Percentiles rank a stretch among this genome's conserved stretches.
These are phyloP conservation scores for Antheraea pernyi DNA, from an alignment of 1,140 invertebrate species.

Conservation along the genomic window DNA sequence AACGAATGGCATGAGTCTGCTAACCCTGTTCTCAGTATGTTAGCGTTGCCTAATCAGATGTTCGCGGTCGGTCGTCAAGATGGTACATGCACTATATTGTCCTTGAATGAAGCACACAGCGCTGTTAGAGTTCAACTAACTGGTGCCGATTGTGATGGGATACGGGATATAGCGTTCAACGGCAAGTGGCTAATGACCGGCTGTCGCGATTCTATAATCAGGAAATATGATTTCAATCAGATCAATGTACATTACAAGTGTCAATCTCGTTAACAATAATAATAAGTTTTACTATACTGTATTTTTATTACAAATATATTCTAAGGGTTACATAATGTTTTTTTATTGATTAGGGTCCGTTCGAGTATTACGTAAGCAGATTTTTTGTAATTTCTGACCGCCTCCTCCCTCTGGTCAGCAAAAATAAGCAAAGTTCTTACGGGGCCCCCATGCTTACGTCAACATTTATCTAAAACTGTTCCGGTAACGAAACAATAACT, in stretches of 20 bases:
- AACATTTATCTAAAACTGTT: no score
- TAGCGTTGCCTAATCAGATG: slow-evolving; percentile 53
- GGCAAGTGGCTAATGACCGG: slow-evolving; percentile 79
- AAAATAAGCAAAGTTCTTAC: no score
- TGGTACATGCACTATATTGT: slow-evolving; percentile 79
- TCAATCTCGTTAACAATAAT: background rate
- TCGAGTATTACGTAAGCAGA: no score
- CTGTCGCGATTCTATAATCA: slow-evolving; percentile 79
- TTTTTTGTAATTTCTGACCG: no score
- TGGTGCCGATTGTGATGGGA: slow-evolving; percentile 85
- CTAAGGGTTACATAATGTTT: no score
- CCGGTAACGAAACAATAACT: no score
- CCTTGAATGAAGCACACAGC: slow-evolving; percentile 51
- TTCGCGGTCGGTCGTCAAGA: slow-evolving; percentile 80
- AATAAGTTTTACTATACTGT: no score
- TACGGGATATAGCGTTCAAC: slow-evolving; percentile 80
- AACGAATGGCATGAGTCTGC: slow-evolving; percentile 74
- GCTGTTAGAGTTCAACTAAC: slow-evolving; percentile 80
- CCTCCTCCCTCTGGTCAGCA: no score
- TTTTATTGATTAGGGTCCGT: background rate
- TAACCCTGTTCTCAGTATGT: slow-evolving; percentile 69
- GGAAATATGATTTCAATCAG: slow-evolving; percentile 80
- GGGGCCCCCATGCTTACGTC: no score
- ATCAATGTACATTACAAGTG: slow-evolving; percentile 66
- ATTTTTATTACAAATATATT: no score